Conservation (phyloP, 1,140 invertebrate genomes). For the Nasonia giraulti region DNA sequence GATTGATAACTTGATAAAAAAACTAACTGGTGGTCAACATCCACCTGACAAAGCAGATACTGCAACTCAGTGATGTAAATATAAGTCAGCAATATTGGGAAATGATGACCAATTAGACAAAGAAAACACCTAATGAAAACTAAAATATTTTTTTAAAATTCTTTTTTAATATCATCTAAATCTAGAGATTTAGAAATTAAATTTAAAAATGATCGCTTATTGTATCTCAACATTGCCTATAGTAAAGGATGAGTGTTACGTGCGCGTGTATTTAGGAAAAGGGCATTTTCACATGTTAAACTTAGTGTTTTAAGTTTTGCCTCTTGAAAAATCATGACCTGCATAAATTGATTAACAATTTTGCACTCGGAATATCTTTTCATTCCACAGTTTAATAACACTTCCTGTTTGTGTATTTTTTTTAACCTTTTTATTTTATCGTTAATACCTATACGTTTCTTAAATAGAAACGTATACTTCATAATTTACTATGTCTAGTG, state of each 20-base stretch:
- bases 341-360: not conserved
- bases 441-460: not conserved
- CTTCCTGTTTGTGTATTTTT: not conserved
- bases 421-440: not conserved
- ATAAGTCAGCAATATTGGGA: not conserved
- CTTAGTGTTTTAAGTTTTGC: not conserved
- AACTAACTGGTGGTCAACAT: slow-evolving; percentile 74
- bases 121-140: not conserved
- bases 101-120: not conserved
- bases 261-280: not conserved
- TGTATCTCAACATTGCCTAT: not conserved
- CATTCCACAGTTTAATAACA: not conserved
- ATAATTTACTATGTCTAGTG: not conserved
- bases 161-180: not conserved
- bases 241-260: not conserved
- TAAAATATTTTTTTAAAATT: not conserved
- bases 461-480: not conserved
- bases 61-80: slow-evolving; percentile 12
- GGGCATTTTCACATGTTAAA: not conserved
- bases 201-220: not conserved
- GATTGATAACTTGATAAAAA: slow-evolving; percentile 88
- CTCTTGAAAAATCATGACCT: not conserved
- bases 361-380: not conserved
- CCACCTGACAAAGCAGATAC: slow-evolving; percentile 17
- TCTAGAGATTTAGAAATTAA: not conserved